phyloP scores from a whole-genome alignment of 2,888 invertebrate species.

The Petrolisthes manimaculis region DNA sequence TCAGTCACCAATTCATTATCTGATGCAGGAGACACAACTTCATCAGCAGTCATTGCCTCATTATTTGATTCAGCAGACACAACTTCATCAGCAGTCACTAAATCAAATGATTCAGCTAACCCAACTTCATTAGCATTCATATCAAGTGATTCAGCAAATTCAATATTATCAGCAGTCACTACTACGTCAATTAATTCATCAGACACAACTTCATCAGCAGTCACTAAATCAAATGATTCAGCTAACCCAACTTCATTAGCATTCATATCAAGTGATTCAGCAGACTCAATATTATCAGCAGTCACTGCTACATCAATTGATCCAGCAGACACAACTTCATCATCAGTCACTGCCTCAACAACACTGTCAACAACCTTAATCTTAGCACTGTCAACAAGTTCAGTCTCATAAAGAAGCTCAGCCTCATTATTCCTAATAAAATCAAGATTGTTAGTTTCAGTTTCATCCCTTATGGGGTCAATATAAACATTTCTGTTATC shows the following conservation, averaged over 20 bases:
- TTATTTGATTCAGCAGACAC: neutral
- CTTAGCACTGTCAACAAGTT: conserved; percentile 1
- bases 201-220: neutral
- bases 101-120: neutral
- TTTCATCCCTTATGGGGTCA: neutral
- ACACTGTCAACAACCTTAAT: conserved; percentile 8
- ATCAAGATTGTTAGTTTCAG: neutral
- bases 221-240: neutral
- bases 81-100: neutral
- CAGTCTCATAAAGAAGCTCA: conserved; percentile 10
- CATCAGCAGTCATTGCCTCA: neutral
- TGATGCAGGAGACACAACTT: too few species aligned
- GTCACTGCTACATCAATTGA: neutral
- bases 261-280: neutral
- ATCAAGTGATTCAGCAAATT: neutral
- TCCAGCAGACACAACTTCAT: neutral
- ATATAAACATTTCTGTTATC: neutral
- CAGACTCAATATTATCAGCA: neutral
- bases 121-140: neutral
- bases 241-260: neutral
- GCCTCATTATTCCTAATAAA: neutral
- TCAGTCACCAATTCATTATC: too few species aligned
- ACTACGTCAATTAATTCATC: neutral
- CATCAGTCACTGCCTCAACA: neutral
- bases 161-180: neutral